Percentiles rank a stretch among this genome's conserved stretches.
Evolutionary conservation across 2,888 invertebrate genomes (phyloP).

Genomic region (Leptopilina myrica): DNA sequence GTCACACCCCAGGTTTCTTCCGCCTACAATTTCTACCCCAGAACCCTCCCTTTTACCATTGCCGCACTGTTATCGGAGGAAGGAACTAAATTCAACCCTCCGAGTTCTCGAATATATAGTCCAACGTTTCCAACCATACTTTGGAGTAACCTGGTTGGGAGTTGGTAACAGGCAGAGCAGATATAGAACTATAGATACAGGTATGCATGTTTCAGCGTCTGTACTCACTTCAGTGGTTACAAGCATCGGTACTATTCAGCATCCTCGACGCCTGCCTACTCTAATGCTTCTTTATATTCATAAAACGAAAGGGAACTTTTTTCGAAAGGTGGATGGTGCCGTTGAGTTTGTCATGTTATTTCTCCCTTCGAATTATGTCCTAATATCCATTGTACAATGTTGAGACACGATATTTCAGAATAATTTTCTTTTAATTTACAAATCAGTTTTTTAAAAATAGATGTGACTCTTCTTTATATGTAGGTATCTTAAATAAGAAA

Average conservation of each 20-base stretch:
- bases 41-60: constrained; percentile 51
- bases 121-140: constrained; percentile 55
- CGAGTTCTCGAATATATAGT: background rate
- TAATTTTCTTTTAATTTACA: too few relatives aligned
- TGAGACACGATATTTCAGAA: too few relatives aligned
- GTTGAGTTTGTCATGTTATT: constrained; percentile 26
- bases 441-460: too few relatives aligned
- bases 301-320: constrained; percentile 50
- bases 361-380: background rate
- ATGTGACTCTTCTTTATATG: too few relatives aligned
- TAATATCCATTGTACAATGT: too few relatives aligned
- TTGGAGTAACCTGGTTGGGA: constrained; percentile 46
- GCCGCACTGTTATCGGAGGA: constrained; percentile 58
- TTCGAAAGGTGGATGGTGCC: constrained; percentile 29
- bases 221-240: constrained; percentile 39
- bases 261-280: constrained; percentile 45
- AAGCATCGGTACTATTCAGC: constrained; percentile 49
- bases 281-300: constrained; percentile 52
- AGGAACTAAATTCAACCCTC: constrained; percentile 59
- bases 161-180: constrained; percentile 27
- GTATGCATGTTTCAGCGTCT: constrained; percentile 28
- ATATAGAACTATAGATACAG: constrained; percentile 1
- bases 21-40: constrained; percentile 61
- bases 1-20: background rate
- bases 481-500: too few relatives aligned